Evolutionary conservation across 1,140 invertebrate species (phyloP).

Genomic region (Ips typographus): DNA sequence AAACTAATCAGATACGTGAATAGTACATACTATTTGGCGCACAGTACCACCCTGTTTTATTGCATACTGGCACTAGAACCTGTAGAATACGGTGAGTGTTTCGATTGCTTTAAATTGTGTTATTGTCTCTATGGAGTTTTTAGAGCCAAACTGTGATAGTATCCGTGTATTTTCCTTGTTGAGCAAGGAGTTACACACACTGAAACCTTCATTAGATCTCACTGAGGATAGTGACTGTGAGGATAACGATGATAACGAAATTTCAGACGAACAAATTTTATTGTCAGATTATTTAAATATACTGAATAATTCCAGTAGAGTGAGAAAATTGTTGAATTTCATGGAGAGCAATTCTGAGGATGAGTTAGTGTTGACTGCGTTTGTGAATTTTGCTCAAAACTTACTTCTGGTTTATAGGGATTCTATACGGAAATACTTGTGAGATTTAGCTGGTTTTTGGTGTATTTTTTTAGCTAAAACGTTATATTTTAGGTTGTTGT

Average conservation of each 20-base stretch:
- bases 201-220: conserved; percentile 37
- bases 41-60: conserved; percentile 57
- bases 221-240: conserved; percentile 48
- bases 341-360: conserved; percentile 45
- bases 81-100: conserved; percentile 60
- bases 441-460: conserved; percentile 36
- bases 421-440: conserved; percentile 51
- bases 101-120: conserved; percentile 1
- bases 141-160: conserved; percentile 46
- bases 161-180: conserved; percentile 46
- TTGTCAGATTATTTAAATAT: conserved; percentile 46
- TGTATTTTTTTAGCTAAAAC: too few relatives aligned
- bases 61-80: conserved; percentile 69
- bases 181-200: conserved; percentile 41
- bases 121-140: conserved; percentile 20
- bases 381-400: conserved; percentile 49
- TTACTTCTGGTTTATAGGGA: conserved; percentile 49
- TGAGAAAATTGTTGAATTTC: conserved; percentile 46
- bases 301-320: conserved; percentile 47
- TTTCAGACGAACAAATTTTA: conserved; percentile 41
- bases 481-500: conserved; percentile 66
- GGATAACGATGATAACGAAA: conserved; percentile 38
- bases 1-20: conserved; percentile 56
- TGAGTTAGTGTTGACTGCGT: conserved; percentile 42
- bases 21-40: conserved; percentile 45